Conservation (phyloP, 64 coral and sea anemone species). For the Pocillopora damicornis region DNA sequence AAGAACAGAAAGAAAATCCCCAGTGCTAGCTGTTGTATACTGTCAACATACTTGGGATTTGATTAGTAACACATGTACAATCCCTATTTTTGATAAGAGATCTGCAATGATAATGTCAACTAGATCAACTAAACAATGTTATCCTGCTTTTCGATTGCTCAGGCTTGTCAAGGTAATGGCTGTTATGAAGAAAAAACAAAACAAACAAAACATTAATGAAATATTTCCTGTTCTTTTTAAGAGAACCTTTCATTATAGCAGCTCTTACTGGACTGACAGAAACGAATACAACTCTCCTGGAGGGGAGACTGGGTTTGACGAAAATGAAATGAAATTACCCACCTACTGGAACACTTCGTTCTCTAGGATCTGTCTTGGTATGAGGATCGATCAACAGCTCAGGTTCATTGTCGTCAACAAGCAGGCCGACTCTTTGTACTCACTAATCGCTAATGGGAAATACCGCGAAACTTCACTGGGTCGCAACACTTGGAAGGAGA, state of each 20-base stretch:
- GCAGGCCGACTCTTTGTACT: conserved; percentile 3
- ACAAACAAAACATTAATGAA: too few relatives aligned
- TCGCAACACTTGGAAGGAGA: conserved; percentile 17
- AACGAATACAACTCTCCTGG: neutral
- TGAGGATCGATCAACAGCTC: neutral
- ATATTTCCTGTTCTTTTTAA: neutral
- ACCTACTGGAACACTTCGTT: neutral
- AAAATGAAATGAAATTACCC: neutral
- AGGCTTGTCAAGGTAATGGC: too few relatives aligned
- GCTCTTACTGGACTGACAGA: neutral
- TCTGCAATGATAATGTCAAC: too few relatives aligned
- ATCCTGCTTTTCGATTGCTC: too few relatives aligned
- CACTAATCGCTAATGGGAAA: conserved; percentile 30
- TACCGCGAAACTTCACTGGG: conserved; percentile 1
- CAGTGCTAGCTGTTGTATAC: too few relatives aligned
- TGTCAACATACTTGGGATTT: too few relatives aligned
- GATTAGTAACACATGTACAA: too few relatives aligned
- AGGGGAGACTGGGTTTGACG: neutral
- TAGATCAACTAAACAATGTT: too few relatives aligned
- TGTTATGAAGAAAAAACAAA: too few relatives aligned
- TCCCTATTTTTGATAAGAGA: too few relatives aligned
- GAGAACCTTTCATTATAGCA: neutral
- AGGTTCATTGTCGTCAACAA: neutral
- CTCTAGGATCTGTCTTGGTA: neutral
- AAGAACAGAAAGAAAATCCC: too few relatives aligned